These are phyloP conservation scores for Rhabdornis inornatus DNA, from an alignment of 2,113 vertebrate genomes.

Conservation along the genomic window DNA sequence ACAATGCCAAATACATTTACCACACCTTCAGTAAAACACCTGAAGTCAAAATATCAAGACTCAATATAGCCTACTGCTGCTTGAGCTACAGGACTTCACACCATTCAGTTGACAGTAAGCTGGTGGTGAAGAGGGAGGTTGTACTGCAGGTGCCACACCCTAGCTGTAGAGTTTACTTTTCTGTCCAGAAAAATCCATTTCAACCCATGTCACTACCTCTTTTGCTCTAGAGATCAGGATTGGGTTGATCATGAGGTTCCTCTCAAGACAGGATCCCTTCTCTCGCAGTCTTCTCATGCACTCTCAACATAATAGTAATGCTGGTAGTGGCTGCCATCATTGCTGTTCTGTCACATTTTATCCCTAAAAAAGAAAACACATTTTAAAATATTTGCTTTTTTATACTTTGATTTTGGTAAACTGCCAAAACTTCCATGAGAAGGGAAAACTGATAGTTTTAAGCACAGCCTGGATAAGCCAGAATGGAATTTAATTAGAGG, in stretches of 20 bases:
- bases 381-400: not conserved
- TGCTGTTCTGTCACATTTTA: not conserved
- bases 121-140: not conserved
- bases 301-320: not conserved
- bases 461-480: not conserved
- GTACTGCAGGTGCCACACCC: not conserved
- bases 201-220: fast-evolving
- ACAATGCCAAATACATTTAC: not conserved
- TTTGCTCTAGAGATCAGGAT: not conserved
- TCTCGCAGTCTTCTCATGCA: not conserved
- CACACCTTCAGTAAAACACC: not conserved
- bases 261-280: not conserved
- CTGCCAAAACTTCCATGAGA: not conserved
- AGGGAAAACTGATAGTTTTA: not conserved
- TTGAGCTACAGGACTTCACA: not conserved
- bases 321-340: not conserved
- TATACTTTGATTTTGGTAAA: not conserved
- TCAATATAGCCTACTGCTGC: not conserved
- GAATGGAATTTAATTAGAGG: not conserved
- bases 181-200: not conserved
- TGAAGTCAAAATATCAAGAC: not conserved
- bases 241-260: not conserved
- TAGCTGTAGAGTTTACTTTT: not conserved
- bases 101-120: not conserved
- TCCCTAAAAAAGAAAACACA: not conserved